Evolutionary conservation across 1,140 invertebrate genomes (phyloP).

Genomic region (Gryon sp.): DNA sequence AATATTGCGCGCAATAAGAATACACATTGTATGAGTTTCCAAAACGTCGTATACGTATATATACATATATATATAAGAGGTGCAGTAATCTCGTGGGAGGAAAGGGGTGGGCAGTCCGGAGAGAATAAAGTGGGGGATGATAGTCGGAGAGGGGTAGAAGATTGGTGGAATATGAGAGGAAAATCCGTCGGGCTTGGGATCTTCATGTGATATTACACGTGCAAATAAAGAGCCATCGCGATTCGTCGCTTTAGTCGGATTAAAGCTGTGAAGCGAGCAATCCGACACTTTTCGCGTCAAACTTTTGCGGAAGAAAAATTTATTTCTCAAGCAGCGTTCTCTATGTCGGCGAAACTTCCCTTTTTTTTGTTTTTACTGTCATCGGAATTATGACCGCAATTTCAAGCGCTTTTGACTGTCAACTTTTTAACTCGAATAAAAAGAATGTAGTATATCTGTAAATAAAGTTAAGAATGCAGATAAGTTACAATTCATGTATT

Average conservation of each 20-base stretch:
- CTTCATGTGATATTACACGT: conserved; percentile 63
- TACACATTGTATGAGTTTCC: conserved; percentile 55
- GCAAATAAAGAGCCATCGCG: conserved; percentile 66
- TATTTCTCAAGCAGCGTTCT: conserved; percentile 10
- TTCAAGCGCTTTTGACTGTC: too few species aligned
- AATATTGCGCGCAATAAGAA: conserved; percentile 52
- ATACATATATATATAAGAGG: too few species aligned
- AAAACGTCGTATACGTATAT: conserved; percentile 30
- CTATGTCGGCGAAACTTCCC: too few species aligned
- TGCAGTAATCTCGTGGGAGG: conserved; percentile 40
- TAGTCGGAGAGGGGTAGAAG: conserved; percentile 34
- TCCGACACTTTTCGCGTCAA: conserved; percentile 28
- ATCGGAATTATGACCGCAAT: too few species aligned
- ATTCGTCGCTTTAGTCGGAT: conserved; percentile 64
- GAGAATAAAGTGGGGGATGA: not conserved
- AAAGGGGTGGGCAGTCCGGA: not conserved
- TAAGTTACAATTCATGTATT: too few species aligned
- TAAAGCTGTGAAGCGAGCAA: conserved; percentile 54
- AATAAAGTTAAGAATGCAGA: too few species aligned
- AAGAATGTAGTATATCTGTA: too few species aligned
- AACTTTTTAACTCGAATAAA: too few species aligned
- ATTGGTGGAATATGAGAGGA: conserved; percentile 59
- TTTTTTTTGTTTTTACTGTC: too few species aligned
- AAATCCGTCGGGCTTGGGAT: conserved; percentile 46
- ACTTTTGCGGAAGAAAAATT: conserved; percentile 7